Evolutionary conservation across 2,888 invertebrate genomes (phyloP).

Genomic region (Torymus texanus): DNA sequence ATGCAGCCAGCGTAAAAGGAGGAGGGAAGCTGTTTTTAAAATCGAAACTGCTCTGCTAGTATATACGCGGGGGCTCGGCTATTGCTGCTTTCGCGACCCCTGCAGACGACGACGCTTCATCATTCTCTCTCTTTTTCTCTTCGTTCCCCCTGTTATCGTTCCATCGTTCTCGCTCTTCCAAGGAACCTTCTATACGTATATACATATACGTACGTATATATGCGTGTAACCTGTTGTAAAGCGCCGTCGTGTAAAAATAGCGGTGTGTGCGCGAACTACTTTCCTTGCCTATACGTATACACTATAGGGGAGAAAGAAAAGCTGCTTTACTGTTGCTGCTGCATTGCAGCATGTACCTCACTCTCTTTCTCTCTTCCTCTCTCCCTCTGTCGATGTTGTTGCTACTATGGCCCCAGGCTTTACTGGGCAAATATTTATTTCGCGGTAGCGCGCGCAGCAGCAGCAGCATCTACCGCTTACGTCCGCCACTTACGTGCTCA

Average conservation of each 20-base stretch:
- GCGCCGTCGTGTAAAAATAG: conserved; percentile 70
- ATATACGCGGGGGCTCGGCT: conserved; percentile 22
- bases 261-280: conserved; percentile 59
- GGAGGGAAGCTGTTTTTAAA: conserved; percentile 66
- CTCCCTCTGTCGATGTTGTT: not conserved
- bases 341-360: conserved; percentile 51
- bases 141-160: conserved; percentile 14
- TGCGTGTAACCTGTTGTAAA: conserved; percentile 70
- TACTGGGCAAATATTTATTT: conserved; percentile 64
- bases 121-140: conserved; percentile 40
- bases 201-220: not conserved
- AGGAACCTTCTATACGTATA: conserved; percentile 56
- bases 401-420: not conserved
- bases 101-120: not conserved
- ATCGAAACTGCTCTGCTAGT: conserved; percentile 57
- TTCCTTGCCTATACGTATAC: conserved; percentile 41
- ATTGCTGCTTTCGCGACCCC: not conserved
- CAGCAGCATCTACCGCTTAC: no score
- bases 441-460: conserved; percentile 47
- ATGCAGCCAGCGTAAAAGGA: conserved; percentile 3
- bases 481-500: not conserved
- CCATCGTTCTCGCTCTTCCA: conserved; percentile 46
- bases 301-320: conserved; percentile 40
- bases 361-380: not conserved
- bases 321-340: conserved; percentile 28